These are phyloP conservation scores for Nemotelus pantherinus DNA, from an alignment of 2,888 invertebrate genomes.

Conservation along the genomic window DNA sequence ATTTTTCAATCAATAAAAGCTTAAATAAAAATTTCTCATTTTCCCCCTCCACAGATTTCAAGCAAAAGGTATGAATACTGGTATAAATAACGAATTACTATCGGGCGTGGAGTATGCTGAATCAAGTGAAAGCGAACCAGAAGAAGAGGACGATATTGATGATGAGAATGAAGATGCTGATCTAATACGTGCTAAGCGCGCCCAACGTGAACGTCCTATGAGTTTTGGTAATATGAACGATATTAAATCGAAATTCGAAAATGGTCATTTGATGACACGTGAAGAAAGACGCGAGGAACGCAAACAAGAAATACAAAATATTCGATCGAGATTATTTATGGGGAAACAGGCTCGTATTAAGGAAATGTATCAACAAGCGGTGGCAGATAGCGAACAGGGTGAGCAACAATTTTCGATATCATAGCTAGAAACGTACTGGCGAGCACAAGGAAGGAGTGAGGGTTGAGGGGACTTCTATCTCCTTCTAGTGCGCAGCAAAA, in stretches of 20 bases:
- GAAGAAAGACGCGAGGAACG: conserved; percentile 81
- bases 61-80: conserved; percentile 83
- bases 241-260: conserved; percentile 84
- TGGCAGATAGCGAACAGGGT: conserved; percentile 79
- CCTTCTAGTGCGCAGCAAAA: too few species aligned
- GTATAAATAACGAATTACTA: conserved; percentile 78
- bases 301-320: conserved; percentile 88
- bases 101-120: conserved; percentile 79
- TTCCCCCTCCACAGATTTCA: conserved; percentile 70
- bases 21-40: too few species aligned
- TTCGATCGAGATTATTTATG: conserved; percentile 85
- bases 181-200: conserved; percentile 69
- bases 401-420: conserved; percentile 21
- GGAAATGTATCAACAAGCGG: conserved; percentile 91
- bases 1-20: too few species aligned
- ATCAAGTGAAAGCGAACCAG: conserved; percentile 73
- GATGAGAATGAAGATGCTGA: conserved; percentile 72
- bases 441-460: background rate
- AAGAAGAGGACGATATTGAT: conserved; percentile 65
- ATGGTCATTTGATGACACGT: conserved; percentile 68
- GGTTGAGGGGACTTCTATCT: too few species aligned
- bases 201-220: conserved; percentile 77
- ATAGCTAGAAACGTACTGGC: too few species aligned
- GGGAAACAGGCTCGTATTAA: conserved; percentile 92
- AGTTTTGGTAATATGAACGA: conserved; percentile 86